A percentile compares a stretch with the other conserved stretches of the same genome.
These are phyloP conservation scores for Shargacucullia verbasci DNA, from an alignment of 2,888 invertebrate genomes.

Conservation along the genomic window DNA sequence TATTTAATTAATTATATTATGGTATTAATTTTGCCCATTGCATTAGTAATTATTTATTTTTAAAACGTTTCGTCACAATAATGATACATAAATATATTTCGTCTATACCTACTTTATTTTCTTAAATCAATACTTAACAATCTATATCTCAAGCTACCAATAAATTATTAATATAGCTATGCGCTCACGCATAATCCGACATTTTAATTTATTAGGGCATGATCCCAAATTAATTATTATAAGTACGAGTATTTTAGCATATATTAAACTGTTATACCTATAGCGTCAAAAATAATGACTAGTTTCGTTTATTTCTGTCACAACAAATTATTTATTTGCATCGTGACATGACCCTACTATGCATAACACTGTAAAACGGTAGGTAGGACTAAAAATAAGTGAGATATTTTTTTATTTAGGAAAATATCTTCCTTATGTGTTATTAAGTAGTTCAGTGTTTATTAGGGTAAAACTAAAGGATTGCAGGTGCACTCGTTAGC, in stretches of 20 bases:
- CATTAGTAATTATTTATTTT: no score
- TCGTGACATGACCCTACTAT: constrained; percentile 5
- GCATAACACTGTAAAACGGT: constrained; percentile 21
- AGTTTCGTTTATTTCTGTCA: constrained; percentile 11
- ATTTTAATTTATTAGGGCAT: constrained; percentile 32
- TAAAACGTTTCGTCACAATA: background rate
- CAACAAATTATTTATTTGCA: constrained; percentile 30
- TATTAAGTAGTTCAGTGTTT: constrained; percentile 16
- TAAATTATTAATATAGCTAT: constrained; percentile 12
- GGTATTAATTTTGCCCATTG: background rate
- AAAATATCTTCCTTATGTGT: constrained; percentile 15
- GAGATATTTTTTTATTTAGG: constrained; percentile 27
- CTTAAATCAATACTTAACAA: no score
- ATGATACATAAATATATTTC: background rate
- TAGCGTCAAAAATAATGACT: constrained; percentile 14
- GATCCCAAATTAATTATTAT: constrained; percentile 36
- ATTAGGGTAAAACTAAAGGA: constrained; percentile 18
- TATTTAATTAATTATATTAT: background rate
- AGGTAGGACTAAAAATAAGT: background rate
- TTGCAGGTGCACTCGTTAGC: background rate
- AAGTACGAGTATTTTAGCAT: constrained; percentile 9
- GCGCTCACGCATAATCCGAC: constrained; percentile 27
- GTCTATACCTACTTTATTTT: no score
- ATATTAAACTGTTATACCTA: constrained; percentile 7
- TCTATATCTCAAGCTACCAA: constrained; percentile 8